Evolutionary conservation across 2,888 invertebrate species (phyloP).

Genomic region (Heliconius charithonia): DNA sequence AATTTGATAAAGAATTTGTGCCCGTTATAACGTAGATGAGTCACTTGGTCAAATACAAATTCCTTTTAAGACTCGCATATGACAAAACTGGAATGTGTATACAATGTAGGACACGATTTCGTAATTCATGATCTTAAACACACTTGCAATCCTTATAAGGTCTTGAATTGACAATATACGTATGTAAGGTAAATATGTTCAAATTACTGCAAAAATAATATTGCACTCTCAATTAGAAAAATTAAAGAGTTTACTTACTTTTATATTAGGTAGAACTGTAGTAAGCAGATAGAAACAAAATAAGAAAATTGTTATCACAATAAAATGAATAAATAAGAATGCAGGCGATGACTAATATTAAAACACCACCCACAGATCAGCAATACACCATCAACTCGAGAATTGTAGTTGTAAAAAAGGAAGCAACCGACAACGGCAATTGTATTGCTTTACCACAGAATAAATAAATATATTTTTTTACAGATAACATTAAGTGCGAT

Average conservation of each 20-base stretch:
- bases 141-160: constrained; percentile 66
- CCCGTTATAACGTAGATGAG: constrained; percentile 28
- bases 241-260: constrained; percentile 1
- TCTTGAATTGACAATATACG: constrained; percentile 51
- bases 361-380: constrained; percentile 12
- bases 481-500: neutral
- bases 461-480: neutral
- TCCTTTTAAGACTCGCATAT: constrained; percentile 2
- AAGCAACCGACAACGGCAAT: neutral
- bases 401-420: neutral
- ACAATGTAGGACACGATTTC: constrained; percentile 67
- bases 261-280: neutral
- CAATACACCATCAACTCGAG: neutral
- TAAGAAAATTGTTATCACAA: neutral
- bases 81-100: constrained; percentile 7
- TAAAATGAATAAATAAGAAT: constrained; percentile 13
- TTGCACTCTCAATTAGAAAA: neutral
- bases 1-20: constrained; percentile 18
- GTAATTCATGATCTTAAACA: constrained; percentile 50
- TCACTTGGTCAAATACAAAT: constrained; percentile 26
- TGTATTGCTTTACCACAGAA: constrained; percentile 6
- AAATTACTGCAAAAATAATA: neutral
- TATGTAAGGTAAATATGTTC: constrained; percentile 47
- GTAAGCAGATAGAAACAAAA: neutral
- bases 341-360: constrained; percentile 31